phyloP scores from a whole-genome alignment of 2,113 vertebrate species.

The Anhinga rufa region DNA sequence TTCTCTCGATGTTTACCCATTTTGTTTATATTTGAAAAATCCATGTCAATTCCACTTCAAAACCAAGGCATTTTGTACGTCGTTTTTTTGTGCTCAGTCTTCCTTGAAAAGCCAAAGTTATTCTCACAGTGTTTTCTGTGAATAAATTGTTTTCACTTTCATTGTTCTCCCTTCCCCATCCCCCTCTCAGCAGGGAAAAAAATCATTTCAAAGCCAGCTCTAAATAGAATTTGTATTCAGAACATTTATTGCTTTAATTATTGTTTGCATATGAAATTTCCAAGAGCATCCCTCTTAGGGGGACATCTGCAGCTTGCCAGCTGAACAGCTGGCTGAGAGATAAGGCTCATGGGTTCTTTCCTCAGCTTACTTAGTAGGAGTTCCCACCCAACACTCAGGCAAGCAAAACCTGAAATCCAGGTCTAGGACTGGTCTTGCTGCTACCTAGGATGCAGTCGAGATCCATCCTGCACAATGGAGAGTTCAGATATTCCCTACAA shows the following conservation, averaged over 20 bases:
- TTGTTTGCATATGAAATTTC: constrained; percentile 17
- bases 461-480: background rate
- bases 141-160: background rate
- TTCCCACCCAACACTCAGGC: background rate
- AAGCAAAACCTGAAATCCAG: background rate
- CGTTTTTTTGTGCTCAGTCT: background rate
- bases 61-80: background rate
- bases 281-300: background rate
- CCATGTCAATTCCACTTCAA: background rate
- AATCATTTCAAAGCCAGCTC: background rate
- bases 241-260: constrained; percentile 37
- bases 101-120: background rate
- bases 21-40: background rate
- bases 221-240: background rate
- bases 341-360: background rate
- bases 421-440: background rate
- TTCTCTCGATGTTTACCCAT: background rate
- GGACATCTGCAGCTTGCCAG: background rate
- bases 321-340: background rate
- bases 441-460: rapidly evolving
- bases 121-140: background rate
- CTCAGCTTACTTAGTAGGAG: background rate
- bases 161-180: background rate
- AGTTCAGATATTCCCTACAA: background rate
- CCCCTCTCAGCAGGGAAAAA: background rate